These are phyloP conservation scores for Mycogona germanica DNA, from an alignment of 2,888 invertebrate species.

Conservation along the genomic window DNA sequence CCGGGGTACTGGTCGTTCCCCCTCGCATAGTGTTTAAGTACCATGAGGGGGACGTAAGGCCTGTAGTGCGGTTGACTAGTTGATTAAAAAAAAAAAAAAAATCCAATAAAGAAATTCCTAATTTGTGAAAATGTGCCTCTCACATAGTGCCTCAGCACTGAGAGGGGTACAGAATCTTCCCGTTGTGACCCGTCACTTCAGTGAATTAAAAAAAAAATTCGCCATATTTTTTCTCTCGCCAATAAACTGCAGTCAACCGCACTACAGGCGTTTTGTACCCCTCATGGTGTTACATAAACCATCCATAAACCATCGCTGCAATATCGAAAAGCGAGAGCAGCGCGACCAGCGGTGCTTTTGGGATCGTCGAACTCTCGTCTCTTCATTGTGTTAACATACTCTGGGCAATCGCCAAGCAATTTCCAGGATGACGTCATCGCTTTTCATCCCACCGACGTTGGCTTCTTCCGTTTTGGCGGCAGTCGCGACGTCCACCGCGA, in stretches of 20 bases:
- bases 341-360: too few species aligned
- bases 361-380: not conserved
- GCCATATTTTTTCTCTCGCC: not conserved
- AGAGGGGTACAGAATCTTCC: too few species aligned
- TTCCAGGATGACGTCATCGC: constrained; percentile 1
- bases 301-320: not conserved
- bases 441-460: not conserved
- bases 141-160: too few species aligned
- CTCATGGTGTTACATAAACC: not conserved
- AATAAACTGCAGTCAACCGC: not conserved
- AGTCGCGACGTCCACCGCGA: constrained; percentile 51
- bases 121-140: too few species aligned
- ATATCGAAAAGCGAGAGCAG: not conserved
- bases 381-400: not conserved
- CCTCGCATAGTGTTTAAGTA: too few species aligned
- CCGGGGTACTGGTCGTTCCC: too few species aligned
- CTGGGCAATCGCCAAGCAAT: constrained; percentile 5
- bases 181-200: too few species aligned
- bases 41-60: too few species aligned
- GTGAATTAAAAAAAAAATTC: not conserved
- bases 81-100: too few species aligned
- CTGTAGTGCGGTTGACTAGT: too few species aligned
- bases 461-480: not conserved
- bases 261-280: not conserved
- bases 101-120: too few species aligned